Evolutionary conservation across 2,113 vertebrate species (phyloP).

Genomic region (Ornithorhynchus anatinus): DNA sequence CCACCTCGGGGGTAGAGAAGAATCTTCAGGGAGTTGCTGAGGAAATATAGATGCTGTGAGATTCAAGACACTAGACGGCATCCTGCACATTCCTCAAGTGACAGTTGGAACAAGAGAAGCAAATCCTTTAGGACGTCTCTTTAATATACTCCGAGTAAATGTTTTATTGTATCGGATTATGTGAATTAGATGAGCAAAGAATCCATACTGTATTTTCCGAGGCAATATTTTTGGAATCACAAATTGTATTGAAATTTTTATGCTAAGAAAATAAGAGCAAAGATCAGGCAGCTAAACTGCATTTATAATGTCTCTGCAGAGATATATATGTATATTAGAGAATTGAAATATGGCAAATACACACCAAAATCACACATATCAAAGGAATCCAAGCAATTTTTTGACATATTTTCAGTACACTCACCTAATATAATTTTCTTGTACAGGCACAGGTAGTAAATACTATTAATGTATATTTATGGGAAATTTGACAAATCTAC

Average conservation of each 20-base stretch:
- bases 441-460: conserved; percentile 68
- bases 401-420: conserved; percentile 67
- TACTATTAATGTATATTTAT: conserved; percentile 68
- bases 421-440: conserved; percentile 70
- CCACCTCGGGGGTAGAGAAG: background rate
- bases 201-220: conserved; percentile 54
- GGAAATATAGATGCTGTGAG: background rate
- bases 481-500: conserved; percentile 56
- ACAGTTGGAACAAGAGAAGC: conserved; percentile 44
- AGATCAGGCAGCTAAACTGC: conserved; percentile 65
- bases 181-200: conserved; percentile 52
- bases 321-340: conserved; percentile 68
- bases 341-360: conserved; percentile 62
- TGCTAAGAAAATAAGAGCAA: conserved; percentile 60
- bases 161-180: conserved; percentile 62
- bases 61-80: conserved; percentile 19
- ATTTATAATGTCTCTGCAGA: conserved; percentile 66
- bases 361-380: conserved; percentile 54
- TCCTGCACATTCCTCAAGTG: conserved; percentile 6
- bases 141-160: conserved; percentile 67
- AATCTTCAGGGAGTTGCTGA: background rate
- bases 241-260: conserved; percentile 67
- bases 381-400: conserved; percentile 67
- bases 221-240: conserved; percentile 65
- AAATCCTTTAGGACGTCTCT: conserved; percentile 57